Evolutionary conservation across 2,113 vertebrate genomes (phyloP).

Genomic region (Acrocephalus kingi): DNA sequence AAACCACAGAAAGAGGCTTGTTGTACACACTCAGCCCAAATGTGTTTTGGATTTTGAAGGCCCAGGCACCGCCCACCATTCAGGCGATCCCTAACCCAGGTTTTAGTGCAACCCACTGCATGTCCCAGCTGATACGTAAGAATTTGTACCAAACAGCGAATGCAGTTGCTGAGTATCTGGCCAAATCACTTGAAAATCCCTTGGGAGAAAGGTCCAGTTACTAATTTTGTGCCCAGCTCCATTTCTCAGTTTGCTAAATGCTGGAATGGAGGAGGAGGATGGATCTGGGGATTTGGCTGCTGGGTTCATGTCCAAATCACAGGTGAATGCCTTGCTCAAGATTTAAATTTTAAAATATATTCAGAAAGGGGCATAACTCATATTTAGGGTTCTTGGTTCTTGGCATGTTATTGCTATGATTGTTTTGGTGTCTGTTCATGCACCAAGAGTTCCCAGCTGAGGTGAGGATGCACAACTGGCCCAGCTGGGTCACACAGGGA

Average conservation of each 20-base stretch:
- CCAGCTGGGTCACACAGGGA: neutral
- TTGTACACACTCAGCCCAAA: conserved; percentile 34
- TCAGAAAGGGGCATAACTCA: neutral
- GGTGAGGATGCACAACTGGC: neutral
- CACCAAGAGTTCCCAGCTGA: neutral
- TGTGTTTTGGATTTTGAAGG: conserved; percentile 43
- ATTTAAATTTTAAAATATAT: neutral
- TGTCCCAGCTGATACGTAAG: neutral
- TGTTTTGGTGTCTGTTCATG: neutral
- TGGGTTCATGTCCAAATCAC: neutral
- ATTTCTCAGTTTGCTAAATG: neutral
- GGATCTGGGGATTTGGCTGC: neutral
- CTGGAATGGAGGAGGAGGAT: neutral
- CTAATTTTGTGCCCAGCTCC: neutral
- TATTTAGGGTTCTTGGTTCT: neutral
- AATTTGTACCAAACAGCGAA: neutral
- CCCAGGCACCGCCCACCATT: neutral
- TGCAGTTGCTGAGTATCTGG: neutral
- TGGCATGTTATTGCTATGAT: rapidly evolving
- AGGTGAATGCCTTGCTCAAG: neutral
- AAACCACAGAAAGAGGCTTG: conserved; percentile 55
- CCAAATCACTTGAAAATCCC: neutral
- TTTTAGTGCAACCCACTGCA: neutral
- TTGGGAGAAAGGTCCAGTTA: neutral
- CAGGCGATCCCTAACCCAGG: conserved; percentile 6